Base-by-base conservation (phyloP, 2,113 vertebrate species). In the Oceanodroma tethys region DNA sequence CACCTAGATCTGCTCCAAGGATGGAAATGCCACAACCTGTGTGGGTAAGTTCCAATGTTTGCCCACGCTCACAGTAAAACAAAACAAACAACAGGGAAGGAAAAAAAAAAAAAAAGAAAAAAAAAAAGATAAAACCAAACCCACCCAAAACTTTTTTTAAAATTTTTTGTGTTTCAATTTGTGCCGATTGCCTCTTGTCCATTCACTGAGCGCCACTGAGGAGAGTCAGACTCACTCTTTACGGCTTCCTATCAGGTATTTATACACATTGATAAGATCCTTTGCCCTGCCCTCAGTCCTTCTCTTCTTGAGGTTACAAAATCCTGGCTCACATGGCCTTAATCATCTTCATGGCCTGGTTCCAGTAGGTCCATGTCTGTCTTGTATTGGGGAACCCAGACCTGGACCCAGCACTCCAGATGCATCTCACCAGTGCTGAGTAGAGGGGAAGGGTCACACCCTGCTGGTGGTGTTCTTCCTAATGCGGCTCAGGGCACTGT, bases 201-300 rank as follows among this genome's bases (percentile, higher is more conserved):
- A 3, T 76, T 86, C 20, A 21, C 10, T 52, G 36, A 10, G 13
- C 19, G 23, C 52, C 50, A 19, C 45, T 73, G 48, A 70, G 84
- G 42, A 78, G 59, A 70, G 63, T 73, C 45, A 53, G 58, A 43
- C 48, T 47, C 10, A 4, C 6, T 81, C 16, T 66, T 66, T 55
- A 29, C 26, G 62, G n/a, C 47, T 88, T 85, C 25, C n/a, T 45
- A 0, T 67, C 17, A 0, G 2, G 5, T 75, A 22, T 90, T 88
- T 79, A 22, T 67, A 58, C 3, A 14, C 15, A 32, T 62, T 8
- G 3, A 1, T 79, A 82, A 82, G 47, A 58, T 79, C 16, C 43
- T 84, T n/a, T 30, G 5, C 6, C 6, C 6, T 6, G 2, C 8
- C 10, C 16, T 17, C 13, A 30, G 0, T 52, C 22, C 16, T 88